Percentiles rank a stretch among this genome's conserved stretches.
Conservation (phyloP, 2,888 invertebrate genomes). For the Anagyrus pseudococci region DNA sequence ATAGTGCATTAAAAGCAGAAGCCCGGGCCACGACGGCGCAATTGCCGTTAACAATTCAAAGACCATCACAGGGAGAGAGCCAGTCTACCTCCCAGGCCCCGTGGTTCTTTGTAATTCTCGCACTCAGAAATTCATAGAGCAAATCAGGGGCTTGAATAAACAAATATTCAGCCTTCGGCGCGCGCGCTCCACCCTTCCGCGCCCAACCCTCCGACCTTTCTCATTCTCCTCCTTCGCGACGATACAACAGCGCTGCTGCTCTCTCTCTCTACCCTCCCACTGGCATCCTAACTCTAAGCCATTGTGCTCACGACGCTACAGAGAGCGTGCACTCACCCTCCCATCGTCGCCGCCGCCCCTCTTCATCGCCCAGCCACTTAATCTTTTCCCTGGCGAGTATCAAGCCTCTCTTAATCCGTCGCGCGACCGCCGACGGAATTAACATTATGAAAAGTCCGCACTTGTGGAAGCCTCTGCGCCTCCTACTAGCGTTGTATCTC, state of each 20-base stretch:
- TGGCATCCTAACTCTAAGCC: conserved; percentile 11
- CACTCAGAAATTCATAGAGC: conserved; percentile 27
- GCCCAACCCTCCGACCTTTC: neutral
- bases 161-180: conserved; percentile 29
- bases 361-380: conserved; percentile 18
- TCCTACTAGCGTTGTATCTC: neutral
- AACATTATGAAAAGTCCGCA: conserved; percentile 33
- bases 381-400: conserved; percentile 22
- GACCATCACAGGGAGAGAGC: no score
- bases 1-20: no score
- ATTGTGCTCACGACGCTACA: conserved; percentile 32
- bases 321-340: neutral
- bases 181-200: neutral
- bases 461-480: no score
- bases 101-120: conserved; percentile 16
- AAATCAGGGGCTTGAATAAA: conserved; percentile 35
- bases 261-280: no score
- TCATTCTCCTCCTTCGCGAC: conserved; percentile 9
- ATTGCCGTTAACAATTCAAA: no score
- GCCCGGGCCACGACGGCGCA: no score
- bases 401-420: conserved; percentile 34
- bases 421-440: conserved; percentile 19
- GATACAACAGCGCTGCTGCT: no score
- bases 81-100: no score
- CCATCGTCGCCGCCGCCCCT: neutral